phyloP scores from a whole-genome alignment of 2,888 invertebrate genomes.

The Rhodophaea formosa region DNA sequence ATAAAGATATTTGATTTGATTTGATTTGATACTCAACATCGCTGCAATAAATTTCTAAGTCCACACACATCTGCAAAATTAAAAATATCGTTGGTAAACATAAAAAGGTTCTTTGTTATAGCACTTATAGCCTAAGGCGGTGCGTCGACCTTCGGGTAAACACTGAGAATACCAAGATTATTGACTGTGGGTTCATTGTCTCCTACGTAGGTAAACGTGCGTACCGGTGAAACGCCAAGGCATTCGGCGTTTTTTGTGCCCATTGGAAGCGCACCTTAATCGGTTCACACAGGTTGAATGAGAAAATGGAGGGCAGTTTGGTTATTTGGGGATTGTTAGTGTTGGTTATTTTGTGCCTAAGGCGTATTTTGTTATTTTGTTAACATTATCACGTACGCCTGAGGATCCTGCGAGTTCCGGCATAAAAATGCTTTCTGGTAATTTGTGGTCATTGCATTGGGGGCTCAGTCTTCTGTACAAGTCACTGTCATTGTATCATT shows the following conservation, averaged over 20 bases:
- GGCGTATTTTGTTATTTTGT: not conserved
- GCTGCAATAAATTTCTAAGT: no score
- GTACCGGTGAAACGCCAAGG: constrained; percentile 24
- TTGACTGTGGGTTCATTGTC: constrained; percentile 35
- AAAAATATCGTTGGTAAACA: not conserved
- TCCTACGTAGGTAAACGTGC: constrained; percentile 33
- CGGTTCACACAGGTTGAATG: constrained; percentile 12
- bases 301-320: not conserved
- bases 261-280: not conserved
- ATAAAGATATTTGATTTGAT: no score
- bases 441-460: no score
- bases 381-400: not conserved
- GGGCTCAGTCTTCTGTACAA: no score
- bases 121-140: not conserved
- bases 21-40: no score
- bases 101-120: not conserved
- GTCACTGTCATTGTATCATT: no score
- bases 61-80: not conserved
- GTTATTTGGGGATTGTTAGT: not conserved
- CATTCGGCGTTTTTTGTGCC: constrained; percentile 13
- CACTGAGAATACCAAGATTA: constrained; percentile 15
- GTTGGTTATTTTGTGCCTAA: not conserved
- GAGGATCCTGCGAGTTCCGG: not conserved
- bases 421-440: not conserved
- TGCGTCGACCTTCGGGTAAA: constrained; percentile 16